These are phyloP conservation scores for Deroplatys truncata DNA, from an alignment of 2,888 invertebrate species.

Conservation along the genomic window DNA sequence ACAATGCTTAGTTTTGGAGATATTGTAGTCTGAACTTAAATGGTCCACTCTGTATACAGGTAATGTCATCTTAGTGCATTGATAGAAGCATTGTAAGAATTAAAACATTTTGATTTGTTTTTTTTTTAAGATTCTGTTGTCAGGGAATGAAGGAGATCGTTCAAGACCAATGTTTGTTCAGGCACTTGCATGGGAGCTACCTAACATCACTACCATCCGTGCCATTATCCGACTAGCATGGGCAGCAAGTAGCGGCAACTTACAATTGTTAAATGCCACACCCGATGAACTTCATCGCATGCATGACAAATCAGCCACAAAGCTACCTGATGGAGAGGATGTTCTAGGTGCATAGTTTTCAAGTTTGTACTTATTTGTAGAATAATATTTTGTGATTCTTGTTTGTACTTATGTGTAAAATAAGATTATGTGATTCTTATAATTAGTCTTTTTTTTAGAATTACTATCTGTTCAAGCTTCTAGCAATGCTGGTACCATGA, in stretches of 20 bases:
- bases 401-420: not conserved
- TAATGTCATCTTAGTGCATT: no score
- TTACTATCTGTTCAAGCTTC: no score
- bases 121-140: slow-evolving; percentile 43
- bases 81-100: not conserved
- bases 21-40: no score
- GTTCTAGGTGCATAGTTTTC: slow-evolving; percentile 49
- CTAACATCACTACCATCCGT: slow-evolving; percentile 67
- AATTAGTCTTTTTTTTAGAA: no score
- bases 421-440: no score
- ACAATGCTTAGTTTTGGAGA: no score
- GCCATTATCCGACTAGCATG: slow-evolving; percentile 73
- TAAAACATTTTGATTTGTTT: not conserved
- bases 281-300: slow-evolving; percentile 60
- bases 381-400: no score
- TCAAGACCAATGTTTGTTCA: slow-evolving; percentile 52
- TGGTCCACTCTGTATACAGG: no score
- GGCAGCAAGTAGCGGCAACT: slow-evolving; percentile 69
- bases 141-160: slow-evolving; percentile 49
- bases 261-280: slow-evolving; percentile 55
- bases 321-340: slow-evolving; percentile 62
- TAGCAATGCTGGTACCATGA: no score
- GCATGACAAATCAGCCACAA: slow-evolving; percentile 53
- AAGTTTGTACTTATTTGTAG: not conserved
- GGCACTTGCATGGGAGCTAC: slow-evolving; percentile 64